These are phyloP conservation scores for Cryptoprocta ferox DNA, from an alignment of 2,797 vertebrate genomes.

Conservation along the genomic window DNA sequence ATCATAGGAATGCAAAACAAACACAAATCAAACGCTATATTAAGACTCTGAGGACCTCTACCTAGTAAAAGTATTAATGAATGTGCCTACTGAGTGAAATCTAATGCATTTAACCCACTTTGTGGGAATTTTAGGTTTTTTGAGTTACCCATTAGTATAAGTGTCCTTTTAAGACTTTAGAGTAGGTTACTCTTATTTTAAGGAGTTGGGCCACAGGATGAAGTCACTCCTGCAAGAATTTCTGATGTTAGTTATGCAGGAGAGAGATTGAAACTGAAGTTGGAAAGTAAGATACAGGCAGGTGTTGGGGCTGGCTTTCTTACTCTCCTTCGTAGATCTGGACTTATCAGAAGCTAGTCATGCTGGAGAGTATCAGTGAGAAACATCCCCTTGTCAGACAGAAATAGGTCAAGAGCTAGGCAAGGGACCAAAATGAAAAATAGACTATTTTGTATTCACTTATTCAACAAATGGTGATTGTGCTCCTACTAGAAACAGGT, in stretches of 20 bases:
- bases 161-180: not conserved
- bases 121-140: not conserved
- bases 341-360: not conserved
- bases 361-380: not conserved
- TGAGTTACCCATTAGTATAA: not conserved
- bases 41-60: not conserved
- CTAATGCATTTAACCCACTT: not conserved
- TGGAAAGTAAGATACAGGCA: not conserved
- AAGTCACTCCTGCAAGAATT: not conserved
- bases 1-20: not conserved
- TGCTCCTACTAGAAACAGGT: not conserved
- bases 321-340: not conserved
- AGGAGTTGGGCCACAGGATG: not conserved
- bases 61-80: not conserved
- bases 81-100: rapidly evolving
- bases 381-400: not conserved
- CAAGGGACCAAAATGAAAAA: not conserved
- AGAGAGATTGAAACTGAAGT: not conserved
- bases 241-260: not conserved
- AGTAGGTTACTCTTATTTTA: not conserved
- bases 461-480: not conserved
- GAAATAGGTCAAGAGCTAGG: not conserved
- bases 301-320: not conserved
- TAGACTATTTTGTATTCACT: not conserved
- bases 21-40: not conserved